Conservation (phyloP, 2,888 invertebrate genomes). For the Melieria picta region DNA sequence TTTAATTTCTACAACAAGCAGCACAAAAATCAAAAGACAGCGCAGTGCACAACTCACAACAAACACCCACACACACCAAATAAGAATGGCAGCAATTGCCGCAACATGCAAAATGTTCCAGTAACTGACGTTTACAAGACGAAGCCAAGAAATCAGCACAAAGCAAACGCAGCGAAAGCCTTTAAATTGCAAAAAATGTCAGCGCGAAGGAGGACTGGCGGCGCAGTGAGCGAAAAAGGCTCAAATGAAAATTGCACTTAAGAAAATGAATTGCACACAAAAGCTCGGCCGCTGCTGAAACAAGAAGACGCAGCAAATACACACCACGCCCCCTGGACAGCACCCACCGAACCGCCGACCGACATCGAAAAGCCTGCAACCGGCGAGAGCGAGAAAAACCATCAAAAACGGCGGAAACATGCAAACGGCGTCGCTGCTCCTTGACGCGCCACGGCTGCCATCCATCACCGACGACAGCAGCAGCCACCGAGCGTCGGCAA, state of each 20-base stretch:
- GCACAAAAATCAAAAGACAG: too few relatives aligned
- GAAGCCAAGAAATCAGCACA: too few relatives aligned
- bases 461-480: slow-evolving; percentile 13
- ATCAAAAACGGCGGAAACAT: slow-evolving; percentile 45
- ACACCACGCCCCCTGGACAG: slow-evolving; percentile 33
- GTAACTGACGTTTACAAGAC: neutral
- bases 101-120: neutral
- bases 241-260: slow-evolving; percentile 56
- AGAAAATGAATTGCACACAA: slow-evolving; percentile 60
- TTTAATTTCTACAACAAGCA: too few relatives aligned
- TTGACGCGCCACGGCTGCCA: slow-evolving; percentile 8
- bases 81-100: neutral
- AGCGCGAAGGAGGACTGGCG: too few relatives aligned
- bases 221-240: neutral
- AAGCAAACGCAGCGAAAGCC: too few relatives aligned
- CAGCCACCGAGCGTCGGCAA: neutral
- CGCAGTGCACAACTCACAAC: too few relatives aligned
- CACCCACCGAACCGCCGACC: neutral
- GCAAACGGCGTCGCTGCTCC: slow-evolving; percentile 33
- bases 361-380: slow-evolving; percentile 46
- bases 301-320: neutral
- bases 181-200: neutral
- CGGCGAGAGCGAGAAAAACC: slow-evolving; percentile 52
- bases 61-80: too few relatives aligned
- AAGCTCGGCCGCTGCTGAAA: slow-evolving; percentile 44